These are phyloP conservation scores for Xylocopa sonorina DNA, from an alignment of 1,140 invertebrate genomes.

Conservation along the genomic window DNA sequence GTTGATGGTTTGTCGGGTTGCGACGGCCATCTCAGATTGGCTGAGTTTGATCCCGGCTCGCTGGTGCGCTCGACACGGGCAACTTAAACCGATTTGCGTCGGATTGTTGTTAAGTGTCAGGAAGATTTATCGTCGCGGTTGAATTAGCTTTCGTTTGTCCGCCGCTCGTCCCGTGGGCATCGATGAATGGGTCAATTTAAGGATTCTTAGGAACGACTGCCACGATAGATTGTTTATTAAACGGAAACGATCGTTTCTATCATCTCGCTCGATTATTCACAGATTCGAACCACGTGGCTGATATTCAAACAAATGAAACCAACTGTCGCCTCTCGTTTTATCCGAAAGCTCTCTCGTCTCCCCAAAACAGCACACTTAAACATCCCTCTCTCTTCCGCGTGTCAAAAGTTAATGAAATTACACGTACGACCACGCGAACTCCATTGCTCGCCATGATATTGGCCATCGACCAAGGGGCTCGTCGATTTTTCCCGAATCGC, in stretches of 20 bases:
- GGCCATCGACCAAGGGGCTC: not conserved
- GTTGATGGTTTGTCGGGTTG: not conserved
- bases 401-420: not conserved
- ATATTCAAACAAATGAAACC: too few relatives aligned
- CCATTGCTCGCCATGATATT: not conserved
- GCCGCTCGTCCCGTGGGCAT: not conserved
- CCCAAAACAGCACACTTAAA: too few relatives aligned
- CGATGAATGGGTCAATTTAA: conserved; percentile 32
- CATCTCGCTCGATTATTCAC: not conserved
- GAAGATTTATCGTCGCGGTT: conserved; percentile 17
- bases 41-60: conserved; percentile 10
- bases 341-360: too few relatives aligned
- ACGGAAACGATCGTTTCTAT: not conserved
- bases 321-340: too few relatives aligned
- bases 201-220: conserved; percentile 7
- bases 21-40: not conserved
- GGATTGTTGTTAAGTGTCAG: conserved; percentile 31
- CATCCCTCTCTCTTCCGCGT: not conserved
- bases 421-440: not conserved
- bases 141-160: conserved; percentile 18
- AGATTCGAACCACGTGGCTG: not conserved
- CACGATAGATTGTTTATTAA: conserved; percentile 1
- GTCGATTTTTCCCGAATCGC: not conserved
- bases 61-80: not conserved
- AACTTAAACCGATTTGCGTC: conserved; percentile 10